phyloP scores from a whole-genome alignment of 2,797 vertebrate species.

The Microhierax caerulescens region DNA sequence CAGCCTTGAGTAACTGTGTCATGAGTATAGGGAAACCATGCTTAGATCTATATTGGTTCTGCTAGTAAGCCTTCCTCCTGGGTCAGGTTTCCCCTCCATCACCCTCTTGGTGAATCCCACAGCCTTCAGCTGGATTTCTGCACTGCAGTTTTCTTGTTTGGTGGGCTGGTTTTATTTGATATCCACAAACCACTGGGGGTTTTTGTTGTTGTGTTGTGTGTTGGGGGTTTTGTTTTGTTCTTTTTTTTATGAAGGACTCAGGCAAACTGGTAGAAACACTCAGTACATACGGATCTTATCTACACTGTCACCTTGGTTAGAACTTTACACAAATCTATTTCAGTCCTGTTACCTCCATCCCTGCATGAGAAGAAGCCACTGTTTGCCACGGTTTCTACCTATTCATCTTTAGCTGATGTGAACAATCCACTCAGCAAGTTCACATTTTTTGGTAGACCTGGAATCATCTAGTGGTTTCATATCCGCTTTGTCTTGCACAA shows the following conservation, averaged over 20 bases:
- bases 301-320: not conserved
- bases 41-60: not conserved
- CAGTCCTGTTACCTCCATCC: not conserved
- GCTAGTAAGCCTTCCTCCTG: not conserved
- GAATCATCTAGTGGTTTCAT: not conserved
- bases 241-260: not conserved
- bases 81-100: not conserved
- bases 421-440: not conserved
- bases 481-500: not conserved
- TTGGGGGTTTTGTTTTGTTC: accelerated
- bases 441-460: not conserved
- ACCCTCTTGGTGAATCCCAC: not conserved
- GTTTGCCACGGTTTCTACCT: not conserved
- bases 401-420: not conserved
- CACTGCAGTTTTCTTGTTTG: not conserved
- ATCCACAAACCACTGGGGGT: not conserved
- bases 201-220: not conserved
- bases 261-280: not conserved
- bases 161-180: not conserved
- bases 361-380: not conserved
- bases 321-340: not conserved
- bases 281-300: not conserved
- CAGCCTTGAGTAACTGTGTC: not conserved
- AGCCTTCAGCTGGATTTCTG: not conserved
- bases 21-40: not conserved